Base-by-base conservation (phyloP, 2,113 vertebrate species). In the Cyphomyrus plagiostoma region DNA sequence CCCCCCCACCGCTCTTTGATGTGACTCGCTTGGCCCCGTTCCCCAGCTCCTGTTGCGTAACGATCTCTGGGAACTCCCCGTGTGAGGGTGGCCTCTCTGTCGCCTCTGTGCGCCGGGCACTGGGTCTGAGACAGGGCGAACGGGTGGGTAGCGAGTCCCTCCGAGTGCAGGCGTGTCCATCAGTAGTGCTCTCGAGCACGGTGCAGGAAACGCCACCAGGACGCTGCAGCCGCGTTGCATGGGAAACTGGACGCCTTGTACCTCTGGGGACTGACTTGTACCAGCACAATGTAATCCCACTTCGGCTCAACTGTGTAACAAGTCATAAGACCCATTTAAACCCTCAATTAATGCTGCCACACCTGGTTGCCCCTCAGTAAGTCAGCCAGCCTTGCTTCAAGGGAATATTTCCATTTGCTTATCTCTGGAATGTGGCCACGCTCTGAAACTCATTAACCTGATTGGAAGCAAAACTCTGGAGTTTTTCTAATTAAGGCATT, bases 281-380 rank as follows among this genome's bases (percentile, higher is more conserved):
- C 4, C 30, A 8, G 52, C 53, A 62, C 23, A 9, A 15, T 21
- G 46, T 26, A 90, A 62, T 74, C 86, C 10, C 17, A 4, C 86
- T 15, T 9, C 48, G 39, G 49, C 23, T 62, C 19, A 52, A 15
- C 39, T 30, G 35, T 35, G 23, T 88, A 88, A 39, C 50, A 53
- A 90, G 53, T 88, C 77, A 89, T 90, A 82, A 86, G 42, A 85
- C 11, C 80, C 13, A 42, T 89, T 86, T 62, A n/a, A 58, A 86
- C 48, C 58, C 53, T 35, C 82, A 49, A 35, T 62, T 90, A 83
- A 87, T 56, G 66, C 74, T 66, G 77, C 74, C 46, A 86, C 56
- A 89, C 88, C 58, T 89, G 87, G 80, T 10, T 70, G 23, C 45
- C 50, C 80, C 53, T 46, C 30, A 83, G 52, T 50, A 84, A 70